Evolutionary conservation across 92 coral and sea anemone genomes (phyloP).

Genomic region (Meandrina meandrites): DNA sequence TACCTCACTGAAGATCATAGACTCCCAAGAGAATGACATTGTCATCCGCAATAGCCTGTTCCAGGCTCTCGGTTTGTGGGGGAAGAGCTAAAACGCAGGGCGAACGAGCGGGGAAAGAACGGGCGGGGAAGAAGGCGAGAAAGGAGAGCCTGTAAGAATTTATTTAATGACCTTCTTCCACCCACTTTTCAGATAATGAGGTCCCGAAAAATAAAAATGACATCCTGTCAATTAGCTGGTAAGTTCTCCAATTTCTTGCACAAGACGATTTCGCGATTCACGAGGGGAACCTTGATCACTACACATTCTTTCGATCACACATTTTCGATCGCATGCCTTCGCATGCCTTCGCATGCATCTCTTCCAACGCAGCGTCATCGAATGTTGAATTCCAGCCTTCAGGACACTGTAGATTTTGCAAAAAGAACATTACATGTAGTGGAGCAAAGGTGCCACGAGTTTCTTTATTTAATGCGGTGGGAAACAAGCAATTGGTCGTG

Average conservation of each 20-base stretch:
- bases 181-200: conserved; percentile 6
- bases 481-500: neutral
- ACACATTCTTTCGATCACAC: neutral
- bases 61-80: conserved; percentile 17
- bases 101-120: neutral
- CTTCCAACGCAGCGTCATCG: neutral
- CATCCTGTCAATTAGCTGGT: neutral
- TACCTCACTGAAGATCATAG: no score
- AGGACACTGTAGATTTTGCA: neutral
- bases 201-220: neutral
- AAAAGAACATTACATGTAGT: conserved; percentile 3
- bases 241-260: neutral
- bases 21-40: no score
- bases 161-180: conserved; percentile 26
- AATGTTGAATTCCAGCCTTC: neutral
- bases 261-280: neutral
- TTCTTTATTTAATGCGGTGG: neutral
- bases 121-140: neutral
- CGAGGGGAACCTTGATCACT: no score
- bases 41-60: no score
- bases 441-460: conserved; percentile 15
- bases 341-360: neutral
- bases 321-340: neutral
- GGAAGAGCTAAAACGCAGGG: neutral
- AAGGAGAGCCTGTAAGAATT: conserved; percentile 36